Conservation (phyloP, 2,113 vertebrate genomes). For the Mesembrinibis cayennensis region DNA sequence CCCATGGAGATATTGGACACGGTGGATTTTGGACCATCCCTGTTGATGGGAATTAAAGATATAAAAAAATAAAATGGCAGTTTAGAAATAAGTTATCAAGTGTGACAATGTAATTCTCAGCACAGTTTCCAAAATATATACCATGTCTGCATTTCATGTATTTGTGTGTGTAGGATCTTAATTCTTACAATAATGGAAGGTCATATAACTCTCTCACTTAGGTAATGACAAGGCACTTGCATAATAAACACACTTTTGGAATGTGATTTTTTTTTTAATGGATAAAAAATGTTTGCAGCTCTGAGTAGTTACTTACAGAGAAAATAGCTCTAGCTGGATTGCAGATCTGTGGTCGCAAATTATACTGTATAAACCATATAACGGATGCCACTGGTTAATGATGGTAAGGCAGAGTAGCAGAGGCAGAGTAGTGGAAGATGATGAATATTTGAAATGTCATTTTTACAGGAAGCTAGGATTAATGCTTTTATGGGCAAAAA, state of each 20-base stretch:
- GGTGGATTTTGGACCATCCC: not conserved
- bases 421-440: not conserved
- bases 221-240: not conserved
- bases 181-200: not conserved
- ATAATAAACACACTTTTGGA: not conserved
- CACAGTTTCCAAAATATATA: not conserved
- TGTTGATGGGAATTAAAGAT: not conserved
- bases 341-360: not conserved
- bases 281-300: not conserved
- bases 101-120: not conserved
- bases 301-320: not conserved
- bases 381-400: not conserved
- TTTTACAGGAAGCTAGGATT: constrained; percentile 25
- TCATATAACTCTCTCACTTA: not conserved
- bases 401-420: not conserved
- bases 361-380: not conserved
- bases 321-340: not conserved
- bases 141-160: not conserved
- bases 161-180: not conserved
- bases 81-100: not conserved
- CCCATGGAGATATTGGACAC: not conserved
- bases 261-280: not conserved
- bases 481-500: constrained; percentile 43
- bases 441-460: constrained; percentile 32
- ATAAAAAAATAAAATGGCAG: not conserved